Conservation (phyloP, 1,140 invertebrate species). For the Hypothenemus hampei region DNA sequence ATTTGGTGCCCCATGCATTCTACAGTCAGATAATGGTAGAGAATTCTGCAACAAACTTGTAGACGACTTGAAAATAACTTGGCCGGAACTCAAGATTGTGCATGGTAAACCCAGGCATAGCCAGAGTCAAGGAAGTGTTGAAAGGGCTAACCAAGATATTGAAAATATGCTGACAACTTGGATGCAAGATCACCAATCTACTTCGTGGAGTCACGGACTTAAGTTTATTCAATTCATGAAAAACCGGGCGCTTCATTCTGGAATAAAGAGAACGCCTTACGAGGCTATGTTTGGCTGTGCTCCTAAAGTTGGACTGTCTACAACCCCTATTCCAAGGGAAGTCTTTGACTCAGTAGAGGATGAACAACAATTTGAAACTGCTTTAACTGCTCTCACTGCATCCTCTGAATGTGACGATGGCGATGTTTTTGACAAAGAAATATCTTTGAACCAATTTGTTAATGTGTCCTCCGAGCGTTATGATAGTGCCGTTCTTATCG, state of each 20-base stretch:
- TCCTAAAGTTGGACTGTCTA: too few species aligned
- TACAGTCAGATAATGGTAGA: conserved; percentile 33
- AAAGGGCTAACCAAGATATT: conserved; percentile 41
- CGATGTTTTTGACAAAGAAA: not conserved
- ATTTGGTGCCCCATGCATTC: conserved; percentile 30
- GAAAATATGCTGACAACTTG: conserved; percentile 41
- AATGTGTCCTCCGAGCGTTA: too few species aligned
- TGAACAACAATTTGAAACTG: not conserved
- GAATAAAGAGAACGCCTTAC: not conserved
- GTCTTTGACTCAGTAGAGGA: not conserved
- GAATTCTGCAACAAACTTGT: conserved; percentile 30
- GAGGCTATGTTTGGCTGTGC: not conserved
- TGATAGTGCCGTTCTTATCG: too few species aligned
- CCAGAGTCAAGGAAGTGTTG: conserved; percentile 34
- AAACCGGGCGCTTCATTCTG: conserved; percentile 22
- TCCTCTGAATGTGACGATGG: not conserved
- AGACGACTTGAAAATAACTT: conserved; percentile 28
- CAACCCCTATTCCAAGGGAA: not conserved
- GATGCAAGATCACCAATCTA: conserved; percentile 35
- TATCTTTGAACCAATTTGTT: too few species aligned
- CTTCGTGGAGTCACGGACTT: conserved; percentile 39
- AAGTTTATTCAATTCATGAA: conserved; percentile 39
- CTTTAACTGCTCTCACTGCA: not conserved
- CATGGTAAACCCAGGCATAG: conserved; percentile 31
- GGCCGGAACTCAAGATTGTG: conserved; percentile 32